Evolutionary conservation across 2,888 invertebrate species (phyloP), one percentile per base, ranked within the genome.

Genomic region (Calameuta pallipes): DNA sequence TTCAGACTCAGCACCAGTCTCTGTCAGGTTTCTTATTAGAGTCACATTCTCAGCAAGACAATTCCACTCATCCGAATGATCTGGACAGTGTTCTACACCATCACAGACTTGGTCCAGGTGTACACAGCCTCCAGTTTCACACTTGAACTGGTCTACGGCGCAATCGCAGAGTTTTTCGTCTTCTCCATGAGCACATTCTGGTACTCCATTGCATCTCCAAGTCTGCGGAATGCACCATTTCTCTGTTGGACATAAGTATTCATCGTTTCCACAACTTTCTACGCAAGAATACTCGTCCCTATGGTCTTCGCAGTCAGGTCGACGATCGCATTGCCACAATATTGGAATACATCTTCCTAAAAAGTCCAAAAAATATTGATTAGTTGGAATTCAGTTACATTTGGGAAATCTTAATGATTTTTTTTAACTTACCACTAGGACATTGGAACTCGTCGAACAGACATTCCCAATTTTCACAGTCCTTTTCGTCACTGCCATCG

Each of bases 31-130:
- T 35, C 80, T 85, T 11, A 84, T 82, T 31, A 77, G 71, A 1
- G 87, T 87, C 34, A 82, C 37, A 77, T 88, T 86, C 23, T 77
- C 76, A 1, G 79, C 78, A 23, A 92, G 83, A 83, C 95, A 95
- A 76, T 92, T 91, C 93, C 94, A 94, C 89, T 95, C 94, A 85
- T 95, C 95, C 2, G 94, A 94, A 79, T 91, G 91, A 87, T 95
- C 95, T 0, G 93, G 92, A 84, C 95, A 95, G 82, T 95, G 93
- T 37, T 92, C 92, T 34, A 93, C 89, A 2, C 94, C 94, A 86
- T 95, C 94, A 85, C 95, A 95, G 4, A 93, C 88, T 81, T 93
- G 91, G 33, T 89, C 87, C 69, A 88, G 84, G 1, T 91, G 89
- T 33, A 94, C 92, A 85, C 95, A 94, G n/a, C 94, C 94, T 30